Evolutionary conservation across 2,797 vertebrate species (phyloP).

Genomic region (Fringilla coelebs): DNA sequence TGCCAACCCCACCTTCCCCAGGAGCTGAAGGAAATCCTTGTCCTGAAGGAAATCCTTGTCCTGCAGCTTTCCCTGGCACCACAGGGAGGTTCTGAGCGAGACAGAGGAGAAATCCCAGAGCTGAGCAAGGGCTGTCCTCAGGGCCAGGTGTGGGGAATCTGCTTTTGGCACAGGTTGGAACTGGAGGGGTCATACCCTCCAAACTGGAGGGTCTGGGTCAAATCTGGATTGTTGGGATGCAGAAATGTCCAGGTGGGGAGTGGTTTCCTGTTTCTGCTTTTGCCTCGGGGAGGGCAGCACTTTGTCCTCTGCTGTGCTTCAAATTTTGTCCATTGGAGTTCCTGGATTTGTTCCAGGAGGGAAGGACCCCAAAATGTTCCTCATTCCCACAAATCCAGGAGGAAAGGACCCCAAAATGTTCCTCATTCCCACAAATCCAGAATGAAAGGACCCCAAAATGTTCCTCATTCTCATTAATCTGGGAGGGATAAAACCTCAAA

Average conservation of each 20-base stretch:
- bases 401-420: not conserved
- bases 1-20: accelerated
- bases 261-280: not conserved
- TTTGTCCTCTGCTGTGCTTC: not conserved
- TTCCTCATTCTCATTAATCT: too few relatives aligned
- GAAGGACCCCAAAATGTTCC: too few relatives aligned
- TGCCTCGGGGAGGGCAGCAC: not conserved
- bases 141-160: not conserved
- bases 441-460: not conserved
- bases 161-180: not conserved
- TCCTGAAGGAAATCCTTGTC: not conserved
- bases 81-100: not conserved
- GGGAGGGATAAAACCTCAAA: too few relatives aligned
- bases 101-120: not conserved
- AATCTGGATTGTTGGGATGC: not conserved
- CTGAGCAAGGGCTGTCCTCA: not conserved
- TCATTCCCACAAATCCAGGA: too few relatives aligned
- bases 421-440: not conserved
- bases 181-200: not conserved
- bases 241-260: accelerated
- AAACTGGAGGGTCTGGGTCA: not conserved
- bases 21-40: not conserved
- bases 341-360: not conserved
- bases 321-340: too few relatives aligned
- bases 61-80: not conserved